Evolutionary conservation across 2,797 vertebrate genomes (phyloP).

Genomic region (Tolypeutes matacus): DNA sequence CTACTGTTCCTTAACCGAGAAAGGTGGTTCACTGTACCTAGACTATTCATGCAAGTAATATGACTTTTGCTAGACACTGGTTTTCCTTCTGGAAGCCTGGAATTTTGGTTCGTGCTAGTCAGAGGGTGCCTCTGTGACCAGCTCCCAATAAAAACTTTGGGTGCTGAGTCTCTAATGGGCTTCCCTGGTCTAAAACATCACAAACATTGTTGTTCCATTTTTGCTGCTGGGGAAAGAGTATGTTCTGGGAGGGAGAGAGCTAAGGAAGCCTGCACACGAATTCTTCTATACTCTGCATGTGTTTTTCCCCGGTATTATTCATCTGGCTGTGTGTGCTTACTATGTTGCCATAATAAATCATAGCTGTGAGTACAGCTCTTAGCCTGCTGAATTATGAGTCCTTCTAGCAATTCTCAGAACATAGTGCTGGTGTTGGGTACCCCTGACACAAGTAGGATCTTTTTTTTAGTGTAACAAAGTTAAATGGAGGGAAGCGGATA

Average conservation of each 20-base stretch:
- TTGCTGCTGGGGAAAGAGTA: not conserved
- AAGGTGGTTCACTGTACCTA: not conserved
- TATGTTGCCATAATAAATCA: not conserved
- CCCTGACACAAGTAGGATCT: not conserved
- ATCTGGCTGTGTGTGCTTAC: not conserved
- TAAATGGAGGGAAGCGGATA: not conserved
- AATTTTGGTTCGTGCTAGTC: not conserved
- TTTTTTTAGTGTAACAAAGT: not conserved
- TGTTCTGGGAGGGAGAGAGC: not conserved
- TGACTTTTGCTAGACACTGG: not conserved
- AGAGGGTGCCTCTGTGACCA: not conserved
- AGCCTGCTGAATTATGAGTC: not conserved
- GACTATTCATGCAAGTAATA: not conserved
- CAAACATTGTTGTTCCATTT: not conserved
- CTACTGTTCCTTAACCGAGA: not conserved
- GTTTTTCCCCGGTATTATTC: not conserved
- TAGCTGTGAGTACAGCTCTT: not conserved
- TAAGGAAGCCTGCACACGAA: not conserved
- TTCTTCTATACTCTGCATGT: not conserved
- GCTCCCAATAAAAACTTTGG: not conserved
- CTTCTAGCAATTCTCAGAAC: constrained; percentile 8
- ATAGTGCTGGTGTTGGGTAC: not conserved
- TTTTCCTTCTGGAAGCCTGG: not conserved
- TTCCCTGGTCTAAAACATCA: not conserved
- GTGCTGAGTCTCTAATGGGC: not conserved